Evolutionary conservation across 2,797 vertebrate genomes (phyloP).

Genomic region (Sebastes alutus): DNA sequence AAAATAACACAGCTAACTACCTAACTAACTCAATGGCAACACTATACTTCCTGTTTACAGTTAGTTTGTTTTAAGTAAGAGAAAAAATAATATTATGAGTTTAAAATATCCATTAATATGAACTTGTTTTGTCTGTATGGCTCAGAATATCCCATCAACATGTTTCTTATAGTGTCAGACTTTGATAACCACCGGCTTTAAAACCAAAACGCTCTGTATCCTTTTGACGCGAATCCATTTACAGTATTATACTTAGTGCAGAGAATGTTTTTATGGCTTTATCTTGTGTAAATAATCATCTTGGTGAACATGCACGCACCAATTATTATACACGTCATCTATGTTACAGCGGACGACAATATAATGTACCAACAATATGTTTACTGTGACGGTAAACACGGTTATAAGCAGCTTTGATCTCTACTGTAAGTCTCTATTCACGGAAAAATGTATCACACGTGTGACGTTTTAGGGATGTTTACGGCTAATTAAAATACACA

Average conservation of each 20-base stretch:
- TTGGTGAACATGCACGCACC: slow-evolving; percentile 70
- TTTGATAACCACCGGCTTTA: slow-evolving; percentile 3
- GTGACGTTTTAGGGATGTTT: slow-evolving; percentile 55
- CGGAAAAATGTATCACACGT: slow-evolving; percentile 40
- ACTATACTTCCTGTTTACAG: not conserved
- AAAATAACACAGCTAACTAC: not conserved
- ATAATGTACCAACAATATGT: slow-evolving; percentile 60
- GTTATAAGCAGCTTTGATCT: slow-evolving; percentile 77
- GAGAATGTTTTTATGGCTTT: slow-evolving; percentile 72
- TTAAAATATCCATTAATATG: not conserved
- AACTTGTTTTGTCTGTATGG: slow-evolving; percentile 1
- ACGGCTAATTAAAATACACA: slow-evolving; percentile 65
- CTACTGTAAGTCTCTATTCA: slow-evolving; percentile 60
- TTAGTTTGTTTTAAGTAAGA: not conserved
- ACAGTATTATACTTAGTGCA: slow-evolving; percentile 53
- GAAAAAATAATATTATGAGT: not conserved
- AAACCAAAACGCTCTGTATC: slow-evolving; percentile 2
- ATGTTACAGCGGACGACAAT: slow-evolving; percentile 56
- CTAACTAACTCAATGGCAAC: not conserved
- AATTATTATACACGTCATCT: slow-evolving; percentile 46
- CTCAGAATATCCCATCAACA: slow-evolving; percentile 3
- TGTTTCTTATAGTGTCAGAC: not conserved
- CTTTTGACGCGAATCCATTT: slow-evolving; percentile 34
- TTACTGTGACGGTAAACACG: slow-evolving; percentile 69
- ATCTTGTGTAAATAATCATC: slow-evolving; percentile 63